phyloP scores from a whole-genome alignment of 2,113 vertebrate species.

The Chaetodon trifascialis region DNA sequence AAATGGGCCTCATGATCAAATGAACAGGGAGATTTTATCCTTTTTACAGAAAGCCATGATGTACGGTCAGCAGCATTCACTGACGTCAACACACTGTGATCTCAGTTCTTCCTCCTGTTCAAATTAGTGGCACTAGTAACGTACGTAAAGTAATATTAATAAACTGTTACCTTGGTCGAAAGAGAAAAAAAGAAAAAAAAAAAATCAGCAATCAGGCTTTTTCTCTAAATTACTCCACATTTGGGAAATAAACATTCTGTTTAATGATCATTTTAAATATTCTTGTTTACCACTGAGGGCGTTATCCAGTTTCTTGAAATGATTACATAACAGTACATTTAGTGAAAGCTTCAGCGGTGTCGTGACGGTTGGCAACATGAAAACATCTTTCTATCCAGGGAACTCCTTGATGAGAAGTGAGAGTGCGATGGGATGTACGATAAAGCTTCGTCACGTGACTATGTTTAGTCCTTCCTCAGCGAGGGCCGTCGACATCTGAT shows the following conservation, averaged over 20 bases:
- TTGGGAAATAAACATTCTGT: not conserved
- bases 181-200: not conserved
- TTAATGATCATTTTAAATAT: not conserved
- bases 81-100: not conserved
- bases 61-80: not conserved
- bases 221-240: not conserved
- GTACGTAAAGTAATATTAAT: not conserved
- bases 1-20: not conserved
- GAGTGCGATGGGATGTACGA: not conserved
- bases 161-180: not conserved
- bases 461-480: not conserved
- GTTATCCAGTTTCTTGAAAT: not conserved
- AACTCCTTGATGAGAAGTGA: conserved; percentile 17
- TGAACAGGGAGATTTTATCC: not conserved
- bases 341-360: not conserved
- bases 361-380: not conserved
- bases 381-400: not conserved
- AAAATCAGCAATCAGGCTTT: not conserved
- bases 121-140: not conserved
- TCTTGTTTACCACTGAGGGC: not conserved
- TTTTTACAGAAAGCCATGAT: not conserved
- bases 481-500: conserved; percentile 10
- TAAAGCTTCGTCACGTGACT: not conserved
- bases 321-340: conserved; percentile 1
- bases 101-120: not conserved